Base-by-base conservation (phyloP, 2,797 vertebrate genomes). In the Sandelia bainsii region DNA sequence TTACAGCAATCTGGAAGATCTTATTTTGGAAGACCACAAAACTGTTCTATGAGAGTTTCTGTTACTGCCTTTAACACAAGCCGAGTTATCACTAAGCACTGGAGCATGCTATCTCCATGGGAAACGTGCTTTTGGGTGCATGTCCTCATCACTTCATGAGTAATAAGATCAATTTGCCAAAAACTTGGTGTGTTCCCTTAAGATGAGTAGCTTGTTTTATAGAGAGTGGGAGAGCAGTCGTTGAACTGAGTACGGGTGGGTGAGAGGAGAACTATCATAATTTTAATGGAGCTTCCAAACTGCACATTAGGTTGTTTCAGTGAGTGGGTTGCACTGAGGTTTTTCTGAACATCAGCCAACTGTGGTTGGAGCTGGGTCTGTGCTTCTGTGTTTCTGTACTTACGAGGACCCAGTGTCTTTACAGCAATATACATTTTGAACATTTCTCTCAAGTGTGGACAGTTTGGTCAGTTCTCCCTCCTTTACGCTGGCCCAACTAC, bases 121-220 rank as follows among this genome's bases (percentile, higher is more conserved):
- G 13, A 59, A 57, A 22, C 11, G n/a, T 13, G n/a, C 27, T n/a
- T 48, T 27, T 20, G 14, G 45, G 25, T 10, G 4, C 10, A 32
- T 52, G 62, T 25, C 63, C 10, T 20, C 13, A 57, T 69, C 9
- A 16, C 45, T 51, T 45, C 22, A 16, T 56, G n/a, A 75, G 34
- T 50, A 62, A 46, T 58, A 10, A 51, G 23, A 32, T 9, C 29
- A 32, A 64, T 64, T 70, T 70, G 48, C 49, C 56, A 48, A 58
- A 37, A 70, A 58, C 20, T 7, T 22, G n/a, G 16, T 6, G 0
- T 14, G n/a, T 22, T 54, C 22, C 46, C 42, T 57, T n/a, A 57
- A 68, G 64, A 68, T 74, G 64, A 62, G 34, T 42, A 17, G 39
- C 16, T 29, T 46, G 20, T 52, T 58, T 48, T 45, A 58, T 37